Base-by-base conservation (phyloP, 2,113 vertebrate genomes). In the Bos javanicus region DNA sequence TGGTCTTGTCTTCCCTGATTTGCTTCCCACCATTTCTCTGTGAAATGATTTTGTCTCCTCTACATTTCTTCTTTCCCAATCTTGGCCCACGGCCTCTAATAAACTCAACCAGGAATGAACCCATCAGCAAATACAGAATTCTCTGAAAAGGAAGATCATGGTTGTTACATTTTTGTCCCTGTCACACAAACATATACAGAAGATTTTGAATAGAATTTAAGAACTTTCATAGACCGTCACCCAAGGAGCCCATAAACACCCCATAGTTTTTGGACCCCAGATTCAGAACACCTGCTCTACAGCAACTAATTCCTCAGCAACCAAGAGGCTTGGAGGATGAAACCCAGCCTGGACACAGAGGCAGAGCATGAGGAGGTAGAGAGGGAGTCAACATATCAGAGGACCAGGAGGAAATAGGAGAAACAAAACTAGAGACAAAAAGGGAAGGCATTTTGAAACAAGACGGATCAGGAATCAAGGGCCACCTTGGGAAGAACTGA, bases 391-490 rank as follows among this genome's bases (percentile, higher is more conserved):
- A 0, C 17, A 54, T 19, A 6, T 33, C 71, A 87, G 14, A 83
- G 6, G 23, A 90, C 8, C 15, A 13, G 1, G 11, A 39, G 52
- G 26, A 81, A 56, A 56, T 1, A 0, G 9, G 25, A 26, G 56
- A 78, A 88, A 2, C 30, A 85, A 78, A 80, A 48, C 12, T 14
- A 48, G 59, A 64, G 23, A 16, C 8, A 4, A 46, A 17, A 87
- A 6, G 3, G 4, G 1, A 2, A 26, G 17, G 10, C 46, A 23
- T 46, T 33, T 23, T 17, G 23, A 23, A 6, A 1, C 2, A 33
- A 90, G 15, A 52, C 1, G 3, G 2, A 83, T 28, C 39, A 1
- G 33, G n/a, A 64, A 52, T 2, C 48, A 90, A 90, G 36, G 16
- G 52, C 25, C n/a, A 17, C 48, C 54, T 33, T 28, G 46, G 39